Evolutionary conservation across 1,140 invertebrate genomes (phyloP), one percentile per base, ranked within the genome.

Genomic region (Bombus waltoni): DNA sequence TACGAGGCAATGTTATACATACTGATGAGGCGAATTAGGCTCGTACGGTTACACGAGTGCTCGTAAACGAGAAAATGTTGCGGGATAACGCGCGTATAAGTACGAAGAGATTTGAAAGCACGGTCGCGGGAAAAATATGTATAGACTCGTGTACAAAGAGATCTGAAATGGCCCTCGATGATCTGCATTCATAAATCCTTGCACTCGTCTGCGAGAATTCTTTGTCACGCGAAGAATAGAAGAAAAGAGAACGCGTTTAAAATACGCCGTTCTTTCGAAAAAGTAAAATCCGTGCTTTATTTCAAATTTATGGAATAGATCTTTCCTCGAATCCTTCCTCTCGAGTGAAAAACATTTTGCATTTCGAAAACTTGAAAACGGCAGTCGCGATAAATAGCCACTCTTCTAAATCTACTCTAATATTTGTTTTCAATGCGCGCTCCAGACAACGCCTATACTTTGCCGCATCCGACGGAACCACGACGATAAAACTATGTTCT

Each of bases 1-100:
- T 53, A 70, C 78, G 78, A 53, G 65, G 38, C 57, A 80, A 80
- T 66, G 78, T 80, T 80, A 80, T 80, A 70, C 78, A 80, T 80
- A 80, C 65, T 80, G 78, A 80, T 70, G 78, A 80, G 78, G 62
- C 65, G 78, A 80, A 70, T 80, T 68, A 80, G 78, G 25, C 42
- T 44, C 32, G 32, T 62, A 70, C 53, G 65, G 65, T 68, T 68
- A 53, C 78, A 70, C 65, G 65, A n/a, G 53, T 80, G 65, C 35
- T 53, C 78, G 65, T 70, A 80, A 80, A 80, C 32, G 44, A 70
- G 78, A 38, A 80, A 80, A 70, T 53, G 42, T 38, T 40, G 42
- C 53, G 22, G 25, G 35, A 35, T 38, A 40, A n/a, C 38, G 59
- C 35, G 42, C 32, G 62, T 9, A 35, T 42, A 80, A 53, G 32